Evolutionary conservation across 92 coral and sea anemone species (phyloP).

Genomic region (Montipora capitata): DNA sequence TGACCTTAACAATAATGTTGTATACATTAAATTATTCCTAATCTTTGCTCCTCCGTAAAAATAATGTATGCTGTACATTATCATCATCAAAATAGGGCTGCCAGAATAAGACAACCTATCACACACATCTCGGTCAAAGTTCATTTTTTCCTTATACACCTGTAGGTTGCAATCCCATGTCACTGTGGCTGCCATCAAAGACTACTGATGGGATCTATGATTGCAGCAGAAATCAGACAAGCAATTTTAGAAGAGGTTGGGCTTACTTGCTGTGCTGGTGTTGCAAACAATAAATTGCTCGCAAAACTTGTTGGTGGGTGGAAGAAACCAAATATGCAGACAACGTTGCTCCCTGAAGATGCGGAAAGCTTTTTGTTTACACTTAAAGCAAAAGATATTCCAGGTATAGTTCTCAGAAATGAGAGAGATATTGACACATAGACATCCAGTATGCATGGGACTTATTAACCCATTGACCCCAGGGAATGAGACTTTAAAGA

Average conservation of each 20-base stretch:
- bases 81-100: no score
- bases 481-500: no score
- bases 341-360: slow-evolving; percentile 77
- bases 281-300: slow-evolving; percentile 81
- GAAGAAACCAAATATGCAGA: slow-evolving; percentile 89
- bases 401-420: slow-evolving; percentile 60
- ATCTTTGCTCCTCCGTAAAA: no score
- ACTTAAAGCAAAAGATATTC: slow-evolving; percentile 79
- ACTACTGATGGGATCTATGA: slow-evolving; percentile 77
- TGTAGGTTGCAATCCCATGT: slow-evolving; percentile 45
- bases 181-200: slow-evolving; percentile 85
- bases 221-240: slow-evolving; percentile 82
- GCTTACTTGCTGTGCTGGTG: slow-evolving; percentile 91
- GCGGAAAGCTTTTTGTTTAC: slow-evolving; percentile 62
- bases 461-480: not conserved
- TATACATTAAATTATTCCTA: no score
- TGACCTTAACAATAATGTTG: no score
- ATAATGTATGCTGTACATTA: no score
- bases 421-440: not conserved
- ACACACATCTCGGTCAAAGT: no score
- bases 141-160: not conserved
- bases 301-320: slow-evolving; percentile 87
- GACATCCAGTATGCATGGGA: not conserved
- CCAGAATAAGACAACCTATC: no score
- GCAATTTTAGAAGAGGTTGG: slow-evolving; percentile 80